phyloP scores from a whole-genome alignment of 2,113 vertebrate species.

The Noctilio leporinus region DNA sequence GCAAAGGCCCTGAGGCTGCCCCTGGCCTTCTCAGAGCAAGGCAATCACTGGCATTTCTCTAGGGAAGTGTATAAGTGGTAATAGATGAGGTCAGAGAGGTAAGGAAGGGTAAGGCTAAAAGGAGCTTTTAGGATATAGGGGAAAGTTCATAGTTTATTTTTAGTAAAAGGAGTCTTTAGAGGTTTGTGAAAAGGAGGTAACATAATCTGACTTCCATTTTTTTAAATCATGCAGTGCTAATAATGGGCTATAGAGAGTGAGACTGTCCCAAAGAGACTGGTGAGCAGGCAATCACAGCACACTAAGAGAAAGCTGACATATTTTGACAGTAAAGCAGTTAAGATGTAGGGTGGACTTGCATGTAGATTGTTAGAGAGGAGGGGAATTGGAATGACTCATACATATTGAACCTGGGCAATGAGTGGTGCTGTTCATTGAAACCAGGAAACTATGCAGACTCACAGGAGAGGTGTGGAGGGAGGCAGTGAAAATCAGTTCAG shows the following conservation, averaged over 20 bases:
- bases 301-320: not conserved
- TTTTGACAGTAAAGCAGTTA: not conserved
- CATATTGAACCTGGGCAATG: not conserved
- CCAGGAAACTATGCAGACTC: not conserved
- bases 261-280: not conserved
- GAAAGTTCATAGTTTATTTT: slow-evolving; percentile 17
- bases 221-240: not conserved
- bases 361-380: not conserved
- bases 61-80: not conserved
- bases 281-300: not conserved
- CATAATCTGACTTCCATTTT: not conserved
- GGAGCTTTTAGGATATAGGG: not conserved
- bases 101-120: not conserved
- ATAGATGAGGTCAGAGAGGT: not conserved
- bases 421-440: not conserved
- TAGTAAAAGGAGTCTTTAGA: not conserved
- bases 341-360: not conserved
- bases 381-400: not conserved
- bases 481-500: not conserved
- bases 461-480: not conserved
- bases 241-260: not conserved
- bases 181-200: not conserved
- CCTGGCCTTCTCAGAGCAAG: not conserved
- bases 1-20: not conserved
- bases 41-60: not conserved